These are phyloP conservation scores for Anolis sagrei DNA, from an alignment of 2,113 vertebrate genomes.

Conservation along the genomic window DNA sequence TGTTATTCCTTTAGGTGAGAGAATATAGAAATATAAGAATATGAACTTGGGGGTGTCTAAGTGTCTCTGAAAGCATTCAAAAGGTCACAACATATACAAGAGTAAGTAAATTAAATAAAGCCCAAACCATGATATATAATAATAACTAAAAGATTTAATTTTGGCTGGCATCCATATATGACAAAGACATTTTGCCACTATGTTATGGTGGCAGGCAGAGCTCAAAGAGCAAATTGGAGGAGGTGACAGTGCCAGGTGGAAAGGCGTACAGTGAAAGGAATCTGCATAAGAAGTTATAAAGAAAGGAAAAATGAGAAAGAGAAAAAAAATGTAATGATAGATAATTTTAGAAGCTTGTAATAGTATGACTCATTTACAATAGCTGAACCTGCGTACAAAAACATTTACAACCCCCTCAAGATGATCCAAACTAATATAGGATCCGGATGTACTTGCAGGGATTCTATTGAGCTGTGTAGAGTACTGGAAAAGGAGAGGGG, in stretches of 20 bases:
- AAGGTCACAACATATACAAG: conserved; percentile 20
- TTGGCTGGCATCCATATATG: conserved; percentile 14
- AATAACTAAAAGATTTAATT: not conserved
- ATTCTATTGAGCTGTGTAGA: not conserved
- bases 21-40: not conserved
- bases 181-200: not conserved
- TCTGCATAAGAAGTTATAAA: not conserved
- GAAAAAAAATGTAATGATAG: no score
- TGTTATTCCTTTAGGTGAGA: conserved; percentile 23
- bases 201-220: not conserved
- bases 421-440: not conserved
- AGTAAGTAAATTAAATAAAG: not conserved
- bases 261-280: conserved; percentile 39
- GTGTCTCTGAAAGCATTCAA: conserved; percentile 22
- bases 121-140: not conserved
- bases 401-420: not conserved
- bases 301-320: not conserved
- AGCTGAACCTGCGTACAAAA: not conserved
- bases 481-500: not conserved
- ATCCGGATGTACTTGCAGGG: not conserved
- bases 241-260: conserved; percentile 8
- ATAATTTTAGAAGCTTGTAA: not conserved
- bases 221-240: conserved; percentile 12
- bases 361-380: not conserved
- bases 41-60: not conserved